Conservation (phyloP, 2,797 vertebrate genomes). For the Microctenopoma lineatum region DNA sequence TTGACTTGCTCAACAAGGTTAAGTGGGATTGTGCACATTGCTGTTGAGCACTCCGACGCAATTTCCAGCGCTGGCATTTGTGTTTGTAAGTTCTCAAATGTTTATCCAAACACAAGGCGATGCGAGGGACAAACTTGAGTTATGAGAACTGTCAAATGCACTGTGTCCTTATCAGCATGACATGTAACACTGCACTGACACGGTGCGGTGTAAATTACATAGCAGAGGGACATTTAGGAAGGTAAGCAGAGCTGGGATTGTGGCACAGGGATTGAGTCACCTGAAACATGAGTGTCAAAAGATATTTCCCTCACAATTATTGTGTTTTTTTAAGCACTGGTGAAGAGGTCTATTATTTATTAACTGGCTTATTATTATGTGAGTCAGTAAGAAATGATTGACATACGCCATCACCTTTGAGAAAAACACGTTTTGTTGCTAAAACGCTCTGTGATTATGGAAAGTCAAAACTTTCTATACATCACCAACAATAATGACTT, state of each 20-base stretch:
- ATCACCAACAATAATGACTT: not conserved
- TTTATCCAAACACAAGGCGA: slow-evolving; percentile 63
- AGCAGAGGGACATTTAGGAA: slow-evolving; percentile 61
- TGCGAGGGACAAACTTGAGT: slow-evolving; percentile 44
- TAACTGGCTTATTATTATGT: slow-evolving; percentile 18
- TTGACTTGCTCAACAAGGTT: slow-evolving; percentile 49
- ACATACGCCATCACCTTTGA: slow-evolving; percentile 45
- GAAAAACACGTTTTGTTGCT: not conserved
- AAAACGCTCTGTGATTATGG: fast-evolving
- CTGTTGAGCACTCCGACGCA: slow-evolving; percentile 38
- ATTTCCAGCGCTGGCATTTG: slow-evolving; percentile 58
- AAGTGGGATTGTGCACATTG: slow-evolving; percentile 42
- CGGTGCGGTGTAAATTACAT: slow-evolving; percentile 61
- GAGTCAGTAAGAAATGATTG: not conserved
- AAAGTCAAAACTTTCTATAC: not conserved
- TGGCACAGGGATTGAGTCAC: slow-evolving; percentile 33
- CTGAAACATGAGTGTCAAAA: slow-evolving; percentile 73
- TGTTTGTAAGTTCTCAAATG: slow-evolving; percentile 53
- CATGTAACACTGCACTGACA: slow-evolving; percentile 53
- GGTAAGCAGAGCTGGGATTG: slow-evolving; percentile 54
- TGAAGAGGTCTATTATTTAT: slow-evolving; percentile 41
- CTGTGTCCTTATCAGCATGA: slow-evolving; percentile 64
- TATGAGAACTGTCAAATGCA: slow-evolving; percentile 67
- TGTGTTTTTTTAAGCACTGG: slow-evolving; percentile 55
- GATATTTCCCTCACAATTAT: slow-evolving; percentile 80